phyloP scores from a whole-genome alignment of 2,888 invertebrate species.

The Macaria notata region DNA sequence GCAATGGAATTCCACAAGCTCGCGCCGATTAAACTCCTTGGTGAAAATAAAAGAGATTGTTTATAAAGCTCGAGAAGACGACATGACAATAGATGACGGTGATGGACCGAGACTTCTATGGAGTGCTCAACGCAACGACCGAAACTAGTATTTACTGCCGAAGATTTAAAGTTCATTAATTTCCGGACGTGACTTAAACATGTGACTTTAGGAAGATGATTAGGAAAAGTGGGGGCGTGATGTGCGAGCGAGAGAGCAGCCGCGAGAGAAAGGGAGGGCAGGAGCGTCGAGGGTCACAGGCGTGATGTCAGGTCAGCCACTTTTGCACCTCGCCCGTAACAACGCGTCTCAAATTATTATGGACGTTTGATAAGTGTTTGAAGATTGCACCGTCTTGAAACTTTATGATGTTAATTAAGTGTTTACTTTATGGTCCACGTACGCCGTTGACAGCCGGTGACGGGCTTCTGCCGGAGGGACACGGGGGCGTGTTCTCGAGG shows the following conservation, averaged over 20 bases:
- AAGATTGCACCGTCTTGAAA: slow-evolving; percentile 77
- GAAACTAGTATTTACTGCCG: slow-evolving; percentile 70
- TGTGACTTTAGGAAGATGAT: slow-evolving; percentile 79
- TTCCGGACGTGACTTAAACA: slow-evolving; percentile 68
- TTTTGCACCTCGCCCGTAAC: slow-evolving; percentile 83
- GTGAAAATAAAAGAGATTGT: slow-evolving; percentile 81
- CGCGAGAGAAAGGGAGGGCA: slow-evolving; percentile 57
- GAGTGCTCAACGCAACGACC: slow-evolving; percentile 51
- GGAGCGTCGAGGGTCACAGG: slow-evolving; percentile 73
- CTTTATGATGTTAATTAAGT: slow-evolving; percentile 80
- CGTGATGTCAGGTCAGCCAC: slow-evolving; percentile 84
- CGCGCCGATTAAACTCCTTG: slow-evolving; percentile 77
- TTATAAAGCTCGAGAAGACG: slow-evolving; percentile 78
- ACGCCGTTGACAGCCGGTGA: slow-evolving; percentile 54
- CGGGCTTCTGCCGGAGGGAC: slow-evolving; percentile 34
- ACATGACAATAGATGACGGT: slow-evolving; percentile 78
- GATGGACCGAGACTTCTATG: slow-evolving; percentile 67
- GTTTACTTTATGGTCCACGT: slow-evolving; percentile 61
- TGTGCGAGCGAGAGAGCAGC: slow-evolving; percentile 61
- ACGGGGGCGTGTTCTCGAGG: slow-evolving; percentile 47
- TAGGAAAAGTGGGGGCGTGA: slow-evolving; percentile 80
- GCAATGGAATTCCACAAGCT: slow-evolving; percentile 72
- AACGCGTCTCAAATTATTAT: slow-evolving; percentile 83
- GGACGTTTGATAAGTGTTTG: slow-evolving; percentile 81
- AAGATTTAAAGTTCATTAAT: slow-evolving; percentile 78